Percentiles rank a stretch among this genome's conserved stretches.
phyloP scores from a whole-genome alignment of 1,140 invertebrate genomes.

The Centruroides sculpturatus region DNA sequence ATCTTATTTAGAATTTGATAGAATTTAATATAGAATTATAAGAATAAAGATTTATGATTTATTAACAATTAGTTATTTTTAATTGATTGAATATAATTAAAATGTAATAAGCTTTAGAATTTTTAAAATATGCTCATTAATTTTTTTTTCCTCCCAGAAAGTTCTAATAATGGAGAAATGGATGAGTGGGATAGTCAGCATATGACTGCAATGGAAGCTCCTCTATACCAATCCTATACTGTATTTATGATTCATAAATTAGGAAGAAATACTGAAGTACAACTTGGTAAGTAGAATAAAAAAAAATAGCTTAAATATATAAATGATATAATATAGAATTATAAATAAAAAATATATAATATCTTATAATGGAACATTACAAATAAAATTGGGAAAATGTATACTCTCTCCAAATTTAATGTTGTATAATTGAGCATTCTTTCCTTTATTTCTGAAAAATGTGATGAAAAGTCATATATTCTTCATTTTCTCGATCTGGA shows the following conservation, averaged over 20 bases:
- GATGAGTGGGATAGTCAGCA: slow-evolving; percentile 28
- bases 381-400: no score
- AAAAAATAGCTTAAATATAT: no score
- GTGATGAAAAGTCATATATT: no score
- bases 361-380: no score
- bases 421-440: no score
- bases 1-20: no score
- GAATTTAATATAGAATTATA: no score
- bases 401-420: no score
- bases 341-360: background rate
- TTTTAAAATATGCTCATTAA: slow-evolving; percentile 2
- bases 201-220: slow-evolving; percentile 59
- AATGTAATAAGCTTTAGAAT: background rate
- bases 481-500: no score
- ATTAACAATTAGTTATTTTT: no score
- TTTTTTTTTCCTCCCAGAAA: background rate
- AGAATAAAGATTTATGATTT: no score
- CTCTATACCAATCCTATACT: slow-evolving; percentile 66
- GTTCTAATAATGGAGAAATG: slow-evolving; percentile 34
- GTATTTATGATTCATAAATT: slow-evolving; percentile 65
- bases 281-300: slow-evolving; percentile 40
- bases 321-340: background rate
- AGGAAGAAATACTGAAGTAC: slow-evolving; percentile 61
- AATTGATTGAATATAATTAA: background rate
- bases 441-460: no score